Conservation (phyloP, 37 sponge, comb jelly and placozoan genomes). For the Aplysina aerophoba region DNA sequence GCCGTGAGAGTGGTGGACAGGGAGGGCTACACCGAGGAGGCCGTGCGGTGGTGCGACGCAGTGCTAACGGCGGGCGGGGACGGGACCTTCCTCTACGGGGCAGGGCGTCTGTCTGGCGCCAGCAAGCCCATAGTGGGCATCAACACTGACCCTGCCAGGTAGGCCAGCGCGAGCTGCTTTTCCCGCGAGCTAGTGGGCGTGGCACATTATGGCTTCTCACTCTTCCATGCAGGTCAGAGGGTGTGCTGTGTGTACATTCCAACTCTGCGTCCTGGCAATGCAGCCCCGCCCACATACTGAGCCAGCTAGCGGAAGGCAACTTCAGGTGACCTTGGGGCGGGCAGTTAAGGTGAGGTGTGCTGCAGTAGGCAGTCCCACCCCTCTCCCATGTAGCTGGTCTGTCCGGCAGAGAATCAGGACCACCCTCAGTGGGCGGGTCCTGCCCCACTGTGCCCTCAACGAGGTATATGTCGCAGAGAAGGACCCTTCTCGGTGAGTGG, state of each 20-base stretch:
- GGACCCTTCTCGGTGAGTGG: constrained; percentile 60
- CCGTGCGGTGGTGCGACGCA: constrained; percentile 74
- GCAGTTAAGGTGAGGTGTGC: background rate
- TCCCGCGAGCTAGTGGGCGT: background rate
- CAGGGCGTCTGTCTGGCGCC: constrained; percentile 43
- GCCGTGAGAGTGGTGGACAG: constrained; percentile 41
- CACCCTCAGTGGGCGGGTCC: background rate
- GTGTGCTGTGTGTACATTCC: constrained; percentile 56
- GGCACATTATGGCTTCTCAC: too few species aligned
- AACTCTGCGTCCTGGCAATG: background rate
- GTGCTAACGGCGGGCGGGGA: constrained; percentile 87
- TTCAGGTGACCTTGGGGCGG: background rate
- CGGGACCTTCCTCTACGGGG: constrained; percentile 75
- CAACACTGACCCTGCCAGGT: constrained; percentile 83
- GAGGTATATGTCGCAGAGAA: constrained; percentile 83
- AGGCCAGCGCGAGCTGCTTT: background rate
- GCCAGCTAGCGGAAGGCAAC: constrained; percentile 42
- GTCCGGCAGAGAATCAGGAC: constrained; percentile 51
- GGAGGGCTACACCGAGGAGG: constrained; percentile 52
- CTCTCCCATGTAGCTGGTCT: background rate
- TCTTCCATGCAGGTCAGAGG: constrained; percentile 53
- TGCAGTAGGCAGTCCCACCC: background rate
- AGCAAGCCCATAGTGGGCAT: constrained; percentile 71
- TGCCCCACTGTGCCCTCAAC: constrained; percentile 62
- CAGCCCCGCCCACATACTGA: constrained; percentile 22